phyloP scores from a whole-genome alignment of 1,140 invertebrate genomes.

The Pseudomyrmex pallidus region DNA sequence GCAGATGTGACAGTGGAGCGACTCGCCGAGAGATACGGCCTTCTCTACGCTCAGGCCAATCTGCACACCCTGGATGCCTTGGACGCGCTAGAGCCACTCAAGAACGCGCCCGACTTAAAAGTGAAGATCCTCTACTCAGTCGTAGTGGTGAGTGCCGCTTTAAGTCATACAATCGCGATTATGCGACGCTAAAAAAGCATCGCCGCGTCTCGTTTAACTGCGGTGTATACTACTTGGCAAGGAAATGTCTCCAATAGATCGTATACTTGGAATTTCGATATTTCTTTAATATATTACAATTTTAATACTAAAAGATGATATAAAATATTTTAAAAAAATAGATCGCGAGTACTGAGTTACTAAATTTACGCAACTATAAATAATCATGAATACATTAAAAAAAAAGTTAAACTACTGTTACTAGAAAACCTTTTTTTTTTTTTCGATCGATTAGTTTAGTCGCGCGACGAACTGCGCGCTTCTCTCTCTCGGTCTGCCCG shows the following conservation, averaged over 20 bases:
- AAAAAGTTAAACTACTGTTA: background rate
- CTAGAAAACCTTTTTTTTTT: background rate
- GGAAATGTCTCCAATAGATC: too few species aligned
- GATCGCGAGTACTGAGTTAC: too few species aligned
- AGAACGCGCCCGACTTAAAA: conserved; percentile 94
- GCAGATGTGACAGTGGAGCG: conserved; percentile 80
- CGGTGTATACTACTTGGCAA: background rate
- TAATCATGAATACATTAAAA: background rate
- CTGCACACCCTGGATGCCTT: conserved; percentile 94
- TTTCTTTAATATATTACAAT: too few species aligned
- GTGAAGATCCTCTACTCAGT: conserved; percentile 97
- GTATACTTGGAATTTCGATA: too few species aligned
- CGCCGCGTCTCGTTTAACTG: background rate
- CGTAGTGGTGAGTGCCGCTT: conserved; percentile 92
- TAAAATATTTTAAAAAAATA: too few species aligned
- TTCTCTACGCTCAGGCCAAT: conserved; percentile 93
- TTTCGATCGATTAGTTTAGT: conserved; percentile 37
- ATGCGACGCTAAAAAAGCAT: background rate
- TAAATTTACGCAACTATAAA: too few species aligned
- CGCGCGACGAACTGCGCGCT: background rate
- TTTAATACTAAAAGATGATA: too few species aligned
- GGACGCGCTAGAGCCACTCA: conserved; percentile 90
- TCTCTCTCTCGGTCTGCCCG: background rate
- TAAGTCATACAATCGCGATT: conserved; percentile 19
- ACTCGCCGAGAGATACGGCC: conserved; percentile 92